Conservation (phyloP, 2,113 vertebrate genomes). For the Sphaerodactylus townsendi region DNA sequence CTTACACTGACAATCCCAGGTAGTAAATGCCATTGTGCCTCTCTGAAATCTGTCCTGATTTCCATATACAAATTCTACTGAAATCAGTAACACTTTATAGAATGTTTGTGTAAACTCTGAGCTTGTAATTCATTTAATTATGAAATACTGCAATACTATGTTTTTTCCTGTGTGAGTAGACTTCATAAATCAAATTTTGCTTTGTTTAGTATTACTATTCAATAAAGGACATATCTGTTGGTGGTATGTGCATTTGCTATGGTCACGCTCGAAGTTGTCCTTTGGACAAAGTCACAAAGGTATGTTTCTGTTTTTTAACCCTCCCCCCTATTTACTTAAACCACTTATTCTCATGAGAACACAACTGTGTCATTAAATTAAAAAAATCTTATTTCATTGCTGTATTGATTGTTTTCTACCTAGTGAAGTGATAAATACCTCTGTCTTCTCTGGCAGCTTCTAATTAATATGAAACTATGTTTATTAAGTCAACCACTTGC, state of each 20-base stretch:
- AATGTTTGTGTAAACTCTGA: neutral
- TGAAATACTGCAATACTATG: neutral
- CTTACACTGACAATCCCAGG: neutral
- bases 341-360: neutral
- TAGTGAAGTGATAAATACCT: neutral
- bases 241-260: slow-evolving; percentile 96
- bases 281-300: slow-evolving; percentile 84
- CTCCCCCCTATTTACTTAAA: neutral
- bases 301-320: slow-evolving; percentile 48
- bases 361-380: neutral
- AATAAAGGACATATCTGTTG: slow-evolving; percentile 93
- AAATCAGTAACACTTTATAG: neutral
- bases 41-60: neutral
- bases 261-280: slow-evolving; percentile 94
- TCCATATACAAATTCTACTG: neutral
- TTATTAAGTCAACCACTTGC: no score
- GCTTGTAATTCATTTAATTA: neutral
- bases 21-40: neutral
- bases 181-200: slow-evolving; percentile 1
- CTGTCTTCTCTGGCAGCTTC: neutral
- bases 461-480: neutral
- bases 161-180: neutral
- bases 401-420: neutral
- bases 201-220: slow-evolving; percentile 91
- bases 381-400: neutral